These are phyloP conservation scores for Pogona vitticeps DNA, from an alignment of 2,113 vertebrate genomes.

Conservation along the genomic window DNA sequence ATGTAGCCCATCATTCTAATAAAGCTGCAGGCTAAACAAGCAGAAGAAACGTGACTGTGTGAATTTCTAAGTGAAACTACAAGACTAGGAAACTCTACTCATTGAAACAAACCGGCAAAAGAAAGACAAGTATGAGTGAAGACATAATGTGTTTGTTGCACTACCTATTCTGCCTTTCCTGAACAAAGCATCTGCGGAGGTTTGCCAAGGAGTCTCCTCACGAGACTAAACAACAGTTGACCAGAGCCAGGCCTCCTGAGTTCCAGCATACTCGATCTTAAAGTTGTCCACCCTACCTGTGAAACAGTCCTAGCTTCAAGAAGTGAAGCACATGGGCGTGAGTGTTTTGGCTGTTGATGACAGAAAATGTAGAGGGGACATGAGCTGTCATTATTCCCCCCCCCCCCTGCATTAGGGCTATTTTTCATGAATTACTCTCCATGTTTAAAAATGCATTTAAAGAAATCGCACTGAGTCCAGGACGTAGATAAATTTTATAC, in stretches of 20 bases:
- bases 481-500: neutral
- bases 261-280: neutral
- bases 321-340: neutral
- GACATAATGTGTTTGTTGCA: too few relatives aligned
- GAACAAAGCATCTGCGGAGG: neutral
- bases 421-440: neutral
- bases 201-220: neutral
- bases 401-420: neutral
- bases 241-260: neutral
- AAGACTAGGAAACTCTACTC: neutral
- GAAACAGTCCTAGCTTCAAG: neutral
- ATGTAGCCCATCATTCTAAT: too few relatives aligned
- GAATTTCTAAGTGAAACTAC: neutral
- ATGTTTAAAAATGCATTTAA: neutral
- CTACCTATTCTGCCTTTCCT: neutral
- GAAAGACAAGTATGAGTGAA: too few relatives aligned
- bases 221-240: too few relatives aligned
- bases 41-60: neutral
- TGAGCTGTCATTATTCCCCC: neutral
- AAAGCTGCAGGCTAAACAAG: neutral
- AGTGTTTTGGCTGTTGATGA: too few relatives aligned
- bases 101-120: neutral
- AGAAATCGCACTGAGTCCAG: neutral
- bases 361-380: too few relatives aligned
- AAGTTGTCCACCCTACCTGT: neutral